Conservation (phyloP, 2,113 vertebrate species). For the Junco hyemalis region DNA sequence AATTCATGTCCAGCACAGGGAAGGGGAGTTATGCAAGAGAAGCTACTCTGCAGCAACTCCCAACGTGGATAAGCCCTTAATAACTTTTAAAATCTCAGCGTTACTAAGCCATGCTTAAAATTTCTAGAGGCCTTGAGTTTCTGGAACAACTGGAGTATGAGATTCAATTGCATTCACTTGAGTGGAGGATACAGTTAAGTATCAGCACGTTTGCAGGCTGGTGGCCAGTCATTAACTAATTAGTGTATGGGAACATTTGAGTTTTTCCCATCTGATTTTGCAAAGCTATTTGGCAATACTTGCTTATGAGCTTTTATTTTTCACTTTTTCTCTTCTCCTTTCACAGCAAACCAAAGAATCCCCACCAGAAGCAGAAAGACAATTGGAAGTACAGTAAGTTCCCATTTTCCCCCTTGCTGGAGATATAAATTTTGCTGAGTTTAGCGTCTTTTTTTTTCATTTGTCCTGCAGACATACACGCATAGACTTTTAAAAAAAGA, state of each 20-base stretch:
- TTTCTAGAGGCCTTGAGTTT: conserved; percentile 49
- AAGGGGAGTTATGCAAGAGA: neutral
- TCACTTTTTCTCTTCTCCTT: neutral
- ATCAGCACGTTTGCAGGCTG: neutral
- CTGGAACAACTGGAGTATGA: conserved; percentile 55
- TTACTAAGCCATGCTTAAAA: conserved; percentile 30
- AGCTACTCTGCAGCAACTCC: neutral
- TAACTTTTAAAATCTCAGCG: conserved; percentile 37
- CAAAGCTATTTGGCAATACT: neutral
- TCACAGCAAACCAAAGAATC: neutral
- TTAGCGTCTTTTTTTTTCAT: neutral
- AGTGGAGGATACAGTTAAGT: conserved; percentile 39
- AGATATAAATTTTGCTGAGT: neutral
- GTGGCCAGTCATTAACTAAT: conserved; percentile 30
- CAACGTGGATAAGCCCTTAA: neutral
- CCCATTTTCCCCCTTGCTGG: neutral
- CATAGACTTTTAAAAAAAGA: rapidly evolving
- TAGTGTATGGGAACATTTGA: neutral
- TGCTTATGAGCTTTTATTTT: neutral
- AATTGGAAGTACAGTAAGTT: neutral
- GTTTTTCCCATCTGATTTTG: conserved; percentile 5
- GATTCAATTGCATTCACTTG: conserved; percentile 58
- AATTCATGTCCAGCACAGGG: neutral
- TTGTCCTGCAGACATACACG: neutral
- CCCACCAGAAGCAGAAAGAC: neutral